Evolutionary conservation across 2,888 invertebrate species (phyloP), one percentile per base, ranked within the genome.

Genomic region (Dusona sp.): DNA sequence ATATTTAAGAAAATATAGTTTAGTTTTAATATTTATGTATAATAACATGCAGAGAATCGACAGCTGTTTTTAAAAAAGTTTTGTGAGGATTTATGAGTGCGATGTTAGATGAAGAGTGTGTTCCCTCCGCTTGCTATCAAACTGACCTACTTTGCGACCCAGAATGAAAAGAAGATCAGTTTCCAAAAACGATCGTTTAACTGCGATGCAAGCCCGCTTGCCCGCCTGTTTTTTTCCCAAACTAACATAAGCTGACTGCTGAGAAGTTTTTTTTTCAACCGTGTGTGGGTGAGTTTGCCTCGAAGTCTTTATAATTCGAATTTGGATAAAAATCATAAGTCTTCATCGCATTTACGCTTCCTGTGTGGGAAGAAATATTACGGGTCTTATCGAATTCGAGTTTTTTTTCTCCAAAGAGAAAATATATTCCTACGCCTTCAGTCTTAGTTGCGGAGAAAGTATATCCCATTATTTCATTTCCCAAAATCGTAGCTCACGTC

Each of bases 141-240:
- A 88, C 85, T 91, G 92, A 92, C 91, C 91, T 90, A 91, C 91
- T 91, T 91, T 83, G 84, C 86, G 87, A 84, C 83, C 87, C 89
- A 84, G 79, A 89, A 85, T 88, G 88, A 88, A 88, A 89, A 90
- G 89, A 73, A 72, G 81, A 78, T 57, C 70, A 75, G 83, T 75
- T 86, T 84, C 83, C 88, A 88, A 90, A 48, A 90, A 89, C 90
- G 86, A 88, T 89, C 88, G 89, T 82, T 79, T 79, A 77, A 79
- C 79, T 79, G 77, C 83, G 79, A 45, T 83, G 70, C 79, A 79
- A 57, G 65, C 65, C 65, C 54, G 45, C 67, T 78, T 81, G 67
- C 33, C 38, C 29, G 67, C 45, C 54, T 54, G 16, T 54, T 45
- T 70, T 79, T 61, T 29, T 29, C 16, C 25, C 13, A 16, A 61